These are phyloP conservation scores for Candoia aspera DNA, from an alignment of 2,113 vertebrate genomes.

Conservation along the genomic window DNA sequence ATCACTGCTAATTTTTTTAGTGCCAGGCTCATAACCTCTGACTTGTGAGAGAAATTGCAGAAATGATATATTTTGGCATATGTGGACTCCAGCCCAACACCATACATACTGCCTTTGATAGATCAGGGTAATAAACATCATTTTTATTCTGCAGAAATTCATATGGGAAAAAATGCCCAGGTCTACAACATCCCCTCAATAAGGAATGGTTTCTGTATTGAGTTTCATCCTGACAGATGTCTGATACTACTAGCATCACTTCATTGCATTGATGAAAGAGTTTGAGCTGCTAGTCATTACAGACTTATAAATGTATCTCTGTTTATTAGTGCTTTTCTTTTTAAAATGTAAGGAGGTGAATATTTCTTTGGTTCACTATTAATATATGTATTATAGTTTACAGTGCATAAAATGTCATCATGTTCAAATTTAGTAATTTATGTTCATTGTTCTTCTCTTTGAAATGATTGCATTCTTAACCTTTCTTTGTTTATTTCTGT, in stretches of 20 bases:
- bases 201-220: constrained; percentile 38
- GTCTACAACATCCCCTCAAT: background rate
- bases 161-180: background rate
- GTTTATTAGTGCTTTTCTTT: background rate
- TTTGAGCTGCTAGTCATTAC: constrained; percentile 11
- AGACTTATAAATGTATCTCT: background rate
- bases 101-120: background rate
- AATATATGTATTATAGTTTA: constrained; percentile 5
- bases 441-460: constrained; percentile 37
- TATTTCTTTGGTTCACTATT: constrained; percentile 24
- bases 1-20: background rate
- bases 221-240: background rate
- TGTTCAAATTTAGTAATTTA: background rate
- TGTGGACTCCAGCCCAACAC: background rate
- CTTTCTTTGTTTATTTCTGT: constrained; percentile 19
- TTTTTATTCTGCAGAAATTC: background rate
- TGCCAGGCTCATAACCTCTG: background rate
- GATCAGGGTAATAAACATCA: background rate
- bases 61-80: background rate
- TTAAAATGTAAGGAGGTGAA: constrained; percentile 28
- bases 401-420: background rate
- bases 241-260: background rate
- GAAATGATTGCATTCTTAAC: constrained; percentile 16
- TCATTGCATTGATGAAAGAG: constrained; percentile 1
- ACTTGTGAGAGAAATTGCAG: background rate